Conservation (phyloP, 2,113 vertebrate genomes). For the Hepsetus odoe region DNA sequence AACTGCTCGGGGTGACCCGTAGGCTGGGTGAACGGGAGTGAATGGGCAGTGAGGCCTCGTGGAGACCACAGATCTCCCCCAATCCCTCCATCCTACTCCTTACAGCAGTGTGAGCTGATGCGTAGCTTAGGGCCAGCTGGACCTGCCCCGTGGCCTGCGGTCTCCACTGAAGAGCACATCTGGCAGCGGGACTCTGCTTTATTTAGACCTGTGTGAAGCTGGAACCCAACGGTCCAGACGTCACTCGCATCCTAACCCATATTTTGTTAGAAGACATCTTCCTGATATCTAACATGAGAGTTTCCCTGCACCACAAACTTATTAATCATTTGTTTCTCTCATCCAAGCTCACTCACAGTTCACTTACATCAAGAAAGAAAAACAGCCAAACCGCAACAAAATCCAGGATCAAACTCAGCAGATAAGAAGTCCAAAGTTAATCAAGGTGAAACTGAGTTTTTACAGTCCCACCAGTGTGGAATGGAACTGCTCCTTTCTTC, state of each 20-base stretch:
- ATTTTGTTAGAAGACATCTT: no score
- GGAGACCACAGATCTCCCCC: constrained; percentile 30
- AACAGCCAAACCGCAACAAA: no score
- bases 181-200: constrained; percentile 52
- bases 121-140: constrained; percentile 32
- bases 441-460: no score
- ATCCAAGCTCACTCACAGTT: no score
- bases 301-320: no score
- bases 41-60: background rate
- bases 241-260: background rate
- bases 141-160: constrained; percentile 14
- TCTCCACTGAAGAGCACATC: constrained; percentile 47
- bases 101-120: constrained; percentile 6
- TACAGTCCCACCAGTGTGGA: no score
- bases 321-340: no score
- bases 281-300: no score
- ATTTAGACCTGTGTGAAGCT: constrained; percentile 57
- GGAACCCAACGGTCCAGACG: constrained; percentile 24
- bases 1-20: background rate
- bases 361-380: no score
- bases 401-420: no score
- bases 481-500: no score
- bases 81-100: background rate
- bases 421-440: no score
- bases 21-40: background rate